Conservation (phyloP, 2,113 vertebrate genomes). For the Amblyopsis rosae region DNA sequence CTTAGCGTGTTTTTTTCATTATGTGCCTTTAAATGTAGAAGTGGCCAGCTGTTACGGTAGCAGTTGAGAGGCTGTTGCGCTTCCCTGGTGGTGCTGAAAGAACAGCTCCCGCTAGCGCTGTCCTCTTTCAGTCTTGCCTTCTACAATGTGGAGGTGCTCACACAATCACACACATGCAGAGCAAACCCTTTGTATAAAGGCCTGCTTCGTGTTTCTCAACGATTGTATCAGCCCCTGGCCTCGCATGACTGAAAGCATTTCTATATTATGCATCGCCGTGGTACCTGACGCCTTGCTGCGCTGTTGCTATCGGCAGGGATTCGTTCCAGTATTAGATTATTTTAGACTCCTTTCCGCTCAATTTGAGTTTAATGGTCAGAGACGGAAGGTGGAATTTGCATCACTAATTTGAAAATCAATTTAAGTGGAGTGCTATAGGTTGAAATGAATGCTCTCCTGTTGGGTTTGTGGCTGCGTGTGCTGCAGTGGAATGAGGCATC, state of each 20-base stretch:
- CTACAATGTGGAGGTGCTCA: conserved; percentile 57
- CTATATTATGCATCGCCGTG: conserved; percentile 41
- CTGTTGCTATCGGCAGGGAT: conserved; percentile 35
- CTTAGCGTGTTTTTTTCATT: background rate
- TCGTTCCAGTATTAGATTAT: conserved; percentile 23
- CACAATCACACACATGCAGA: conserved; percentile 68
- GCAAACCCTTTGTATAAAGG: conserved; percentile 50
- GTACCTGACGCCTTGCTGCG: conserved; percentile 19
- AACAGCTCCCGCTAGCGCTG: conserved; percentile 68
- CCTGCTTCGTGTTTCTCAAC: conserved; percentile 35
- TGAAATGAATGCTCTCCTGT: conserved; percentile 18
- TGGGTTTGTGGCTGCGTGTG: conserved; percentile 28
- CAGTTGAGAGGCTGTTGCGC: conserved; percentile 59
- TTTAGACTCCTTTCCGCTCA: conserved; percentile 33
- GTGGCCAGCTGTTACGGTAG: conserved; percentile 7
- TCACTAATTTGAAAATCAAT: conserved; percentile 39
- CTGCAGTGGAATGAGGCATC: conserved; percentile 58
- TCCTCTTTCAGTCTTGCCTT: conserved; percentile 44
- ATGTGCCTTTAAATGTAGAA: background rate
- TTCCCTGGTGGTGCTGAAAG: conserved; percentile 62
- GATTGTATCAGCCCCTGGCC: no score
- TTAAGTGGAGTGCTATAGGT: conserved; percentile 10
- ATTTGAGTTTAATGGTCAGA: conserved; percentile 38
- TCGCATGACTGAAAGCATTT: conserved; percentile 19
- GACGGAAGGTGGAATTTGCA: conserved; percentile 45